Conservation (phyloP, 2,797 vertebrate species). For the Gila robusta region DNA sequence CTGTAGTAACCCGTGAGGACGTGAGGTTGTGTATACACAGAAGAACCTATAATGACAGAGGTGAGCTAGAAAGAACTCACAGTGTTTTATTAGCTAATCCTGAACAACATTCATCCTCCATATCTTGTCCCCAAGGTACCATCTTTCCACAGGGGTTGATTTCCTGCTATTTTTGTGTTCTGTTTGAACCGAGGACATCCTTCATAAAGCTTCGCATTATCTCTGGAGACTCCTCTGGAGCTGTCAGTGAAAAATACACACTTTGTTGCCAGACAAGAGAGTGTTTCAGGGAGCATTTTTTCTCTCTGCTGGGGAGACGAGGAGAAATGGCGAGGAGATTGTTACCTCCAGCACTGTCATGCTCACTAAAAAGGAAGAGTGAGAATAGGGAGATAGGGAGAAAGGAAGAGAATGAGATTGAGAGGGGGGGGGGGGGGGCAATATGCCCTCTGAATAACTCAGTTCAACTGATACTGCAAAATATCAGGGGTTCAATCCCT, state of each 20-base stretch:
- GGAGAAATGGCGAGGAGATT: constrained; percentile 5
- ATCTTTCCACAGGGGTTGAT: constrained; percentile 30
- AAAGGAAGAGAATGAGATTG: constrained; percentile 4
- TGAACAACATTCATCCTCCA: constrained; percentile 21
- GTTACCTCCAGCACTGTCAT: constrained; percentile 27
- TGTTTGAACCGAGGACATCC: constrained; percentile 22
- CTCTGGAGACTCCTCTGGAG: constrained; percentile 43
- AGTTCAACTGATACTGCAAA: neutral
- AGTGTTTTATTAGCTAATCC: constrained; percentile 53
- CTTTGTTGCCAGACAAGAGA: constrained; percentile 44
- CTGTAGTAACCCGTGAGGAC: neutral
- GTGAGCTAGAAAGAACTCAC: constrained; percentile 52
- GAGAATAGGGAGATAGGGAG: neutral
- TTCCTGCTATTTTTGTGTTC: constrained; percentile 27
- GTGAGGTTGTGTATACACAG: constrained; percentile 24
- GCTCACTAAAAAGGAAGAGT: neutral
- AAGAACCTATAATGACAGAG: constrained; percentile 67
- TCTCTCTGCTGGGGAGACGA: constrained; percentile 1
- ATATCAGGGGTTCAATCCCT: neutral
- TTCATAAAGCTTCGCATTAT: constrained; percentile 28
- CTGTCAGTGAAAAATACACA: constrained; percentile 44
- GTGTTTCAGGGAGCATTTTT: constrained; percentile 18
- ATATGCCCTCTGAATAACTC: neutral
- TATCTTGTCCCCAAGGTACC: constrained; percentile 33
- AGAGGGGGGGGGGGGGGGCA: neutral